Conservation (phyloP, 2,888 invertebrate genomes). For the Drosophila cognata region DNA sequence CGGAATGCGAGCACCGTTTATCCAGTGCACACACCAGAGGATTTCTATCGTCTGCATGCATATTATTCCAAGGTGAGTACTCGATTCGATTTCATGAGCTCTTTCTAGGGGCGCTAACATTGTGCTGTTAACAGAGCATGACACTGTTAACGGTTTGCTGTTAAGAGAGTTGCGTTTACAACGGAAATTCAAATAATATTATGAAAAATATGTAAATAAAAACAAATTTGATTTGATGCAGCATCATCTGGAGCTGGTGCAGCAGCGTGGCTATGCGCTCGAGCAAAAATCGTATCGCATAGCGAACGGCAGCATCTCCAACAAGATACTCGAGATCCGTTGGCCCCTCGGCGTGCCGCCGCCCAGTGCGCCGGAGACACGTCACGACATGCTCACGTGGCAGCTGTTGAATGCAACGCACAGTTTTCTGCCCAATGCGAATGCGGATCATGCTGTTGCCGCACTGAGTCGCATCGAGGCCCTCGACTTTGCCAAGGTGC, state of each 20-base stretch:
- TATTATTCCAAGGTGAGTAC: slow-evolving; percentile 88
- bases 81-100: background rate
- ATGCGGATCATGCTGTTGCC: slow-evolving; percentile 90
- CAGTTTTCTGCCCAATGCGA: slow-evolving; percentile 92
- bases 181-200: background rate
- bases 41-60: slow-evolving; percentile 90
- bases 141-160: slow-evolving; percentile 3
- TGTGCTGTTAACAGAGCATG: background rate
- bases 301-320: slow-evolving; percentile 86
- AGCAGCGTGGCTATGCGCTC: slow-evolving; percentile 81
- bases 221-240: slow-evolving; percentile 47
- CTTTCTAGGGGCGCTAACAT: background rate
- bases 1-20: slow-evolving; percentile 88
- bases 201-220: background rate
- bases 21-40: slow-evolving; percentile 88
- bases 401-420: slow-evolving; percentile 94
- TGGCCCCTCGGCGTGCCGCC: slow-evolving; percentile 92
- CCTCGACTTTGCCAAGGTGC: slow-evolving; percentile 88
- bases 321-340: slow-evolving; percentile 86
- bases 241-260: slow-evolving; percentile 85
- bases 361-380: slow-evolving; percentile 88
- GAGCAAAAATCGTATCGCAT: slow-evolving; percentile 84
- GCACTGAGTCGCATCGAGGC: slow-evolving; percentile 88
- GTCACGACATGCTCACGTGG: slow-evolving; percentile 95
- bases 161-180: background rate